These are phyloP conservation scores for Heliconius charithonia DNA, from an alignment of 2,888 invertebrate genomes.

Conservation along the genomic window DNA sequence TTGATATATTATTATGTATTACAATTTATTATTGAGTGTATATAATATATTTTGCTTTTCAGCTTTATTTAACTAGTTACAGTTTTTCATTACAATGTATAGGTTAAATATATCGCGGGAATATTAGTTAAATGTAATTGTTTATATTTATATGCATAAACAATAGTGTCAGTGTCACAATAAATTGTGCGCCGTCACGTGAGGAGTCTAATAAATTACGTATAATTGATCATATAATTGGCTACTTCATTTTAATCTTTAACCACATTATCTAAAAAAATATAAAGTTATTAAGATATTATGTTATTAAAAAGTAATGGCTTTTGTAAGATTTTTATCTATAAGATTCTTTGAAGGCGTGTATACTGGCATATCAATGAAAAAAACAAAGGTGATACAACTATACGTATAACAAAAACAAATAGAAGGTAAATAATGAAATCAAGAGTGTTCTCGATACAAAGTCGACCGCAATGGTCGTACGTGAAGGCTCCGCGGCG, in stretches of 20 bases:
- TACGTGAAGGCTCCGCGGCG: too few species aligned
- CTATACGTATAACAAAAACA: neutral
- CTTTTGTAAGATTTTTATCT: neutral
- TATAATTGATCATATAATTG: slow-evolving; percentile 18
- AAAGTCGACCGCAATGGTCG: neutral
- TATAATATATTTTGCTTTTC: neutral
- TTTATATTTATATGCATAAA: slow-evolving; percentile 8
- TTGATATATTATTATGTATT: neutral
- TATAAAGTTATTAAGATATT: slow-evolving; percentile 4
- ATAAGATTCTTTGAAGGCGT: neutral
- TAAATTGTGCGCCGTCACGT: neutral
- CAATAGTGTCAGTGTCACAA: slow-evolving; percentile 18
- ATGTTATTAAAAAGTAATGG: slow-evolving; percentile 7
- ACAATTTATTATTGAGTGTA: neutral
- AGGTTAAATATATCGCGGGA: neutral
- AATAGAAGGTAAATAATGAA: slow-evolving; percentile 14
- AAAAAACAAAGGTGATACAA: neutral
- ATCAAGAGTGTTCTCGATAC: slow-evolving; percentile 34
- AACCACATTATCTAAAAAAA: slow-evolving; percentile 1
- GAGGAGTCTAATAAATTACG: neutral
- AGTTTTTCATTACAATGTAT: neutral
- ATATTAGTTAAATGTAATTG: neutral
- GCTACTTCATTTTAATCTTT: neutral
- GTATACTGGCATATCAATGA: neutral
- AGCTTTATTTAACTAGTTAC: neutral